phyloP scores from a whole-genome alignment of 1,140 invertebrate genomes.

The Temnothorax longispinosus region DNA sequence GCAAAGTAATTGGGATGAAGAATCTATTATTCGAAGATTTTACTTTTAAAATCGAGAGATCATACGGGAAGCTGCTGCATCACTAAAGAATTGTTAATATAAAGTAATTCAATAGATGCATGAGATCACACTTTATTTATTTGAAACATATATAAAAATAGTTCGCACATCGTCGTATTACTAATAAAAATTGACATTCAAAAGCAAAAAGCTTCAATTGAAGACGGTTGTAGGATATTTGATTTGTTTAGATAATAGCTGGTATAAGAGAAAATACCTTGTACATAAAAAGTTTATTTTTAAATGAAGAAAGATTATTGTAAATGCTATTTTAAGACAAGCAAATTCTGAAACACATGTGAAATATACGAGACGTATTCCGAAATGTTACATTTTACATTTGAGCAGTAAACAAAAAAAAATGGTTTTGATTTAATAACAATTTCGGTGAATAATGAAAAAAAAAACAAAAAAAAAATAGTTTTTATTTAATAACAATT shows the following conservation, averaged over 20 bases:
- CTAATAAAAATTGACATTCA: not conserved
- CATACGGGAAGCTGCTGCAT: not conserved
- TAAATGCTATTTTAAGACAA: not conserved
- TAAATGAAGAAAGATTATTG: not conserved
- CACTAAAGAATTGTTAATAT: not conserved
- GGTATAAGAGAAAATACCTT: not conserved
- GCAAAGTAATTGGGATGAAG: not conserved
- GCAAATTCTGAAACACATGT: not conserved
- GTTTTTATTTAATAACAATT: not conserved
- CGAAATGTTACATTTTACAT: not conserved
- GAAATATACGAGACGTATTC: not conserved
- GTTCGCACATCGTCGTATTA: not conserved
- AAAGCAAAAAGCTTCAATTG: not conserved
- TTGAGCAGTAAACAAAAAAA: not conserved
- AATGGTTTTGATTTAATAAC: not conserved
- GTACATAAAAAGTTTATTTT: not conserved
- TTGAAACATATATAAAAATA: not conserved
- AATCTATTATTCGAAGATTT: constrained; percentile 19
- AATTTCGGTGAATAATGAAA: not conserved
- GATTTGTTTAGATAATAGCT: not conserved
- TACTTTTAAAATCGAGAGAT: not conserved
- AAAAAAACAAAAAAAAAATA: not conserved
- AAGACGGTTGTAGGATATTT: not conserved
- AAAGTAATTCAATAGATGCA: not conserved
- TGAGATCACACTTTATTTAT: not conserved